Percentiles rank a stretch among this genome's conserved stretches.
Conservation (phyloP, 2,797 vertebrate species). For the Hemibagrus guttatus region DNA sequence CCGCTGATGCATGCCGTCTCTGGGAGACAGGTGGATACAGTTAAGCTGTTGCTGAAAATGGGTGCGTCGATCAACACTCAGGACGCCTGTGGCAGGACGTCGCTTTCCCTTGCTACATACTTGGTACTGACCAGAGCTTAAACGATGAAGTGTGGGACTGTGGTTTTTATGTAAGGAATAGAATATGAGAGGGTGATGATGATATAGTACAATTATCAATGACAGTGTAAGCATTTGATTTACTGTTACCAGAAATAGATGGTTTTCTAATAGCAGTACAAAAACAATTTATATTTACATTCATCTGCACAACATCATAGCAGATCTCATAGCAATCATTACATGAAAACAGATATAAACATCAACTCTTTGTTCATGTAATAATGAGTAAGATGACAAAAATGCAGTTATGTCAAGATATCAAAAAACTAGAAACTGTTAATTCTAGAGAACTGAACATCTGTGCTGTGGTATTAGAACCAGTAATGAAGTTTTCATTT, state of each 20-base stretch:
- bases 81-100: conserved; percentile 83
- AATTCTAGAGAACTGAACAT: not conserved
- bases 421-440: not conserved
- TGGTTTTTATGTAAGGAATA: not conserved
- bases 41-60: conserved; percentile 89
- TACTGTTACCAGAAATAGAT: not conserved
- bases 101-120: conserved; percentile 85
- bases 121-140: conserved; percentile 71
- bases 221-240: not conserved
- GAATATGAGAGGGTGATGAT: not conserved
- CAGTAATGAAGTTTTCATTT: not conserved
- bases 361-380: not conserved
- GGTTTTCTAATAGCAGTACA: not conserved
- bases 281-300: not conserved
- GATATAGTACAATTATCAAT: not conserved
- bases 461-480: not conserved
- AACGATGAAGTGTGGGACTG: conserved; percentile 4
- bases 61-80: conserved; percentile 87
- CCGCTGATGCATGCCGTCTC: conserved; percentile 90
- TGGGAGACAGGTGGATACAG: conserved; percentile 85
- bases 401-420: not conserved
- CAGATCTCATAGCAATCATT: not conserved
- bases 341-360: not conserved
- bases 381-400: not conserved
- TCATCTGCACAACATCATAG: not conserved